Percentiles rank a stretch among this genome's conserved stretches.
Conservation (phyloP, 2,113 vertebrate species). For the Chaetorhynchus papuensis region DNA sequence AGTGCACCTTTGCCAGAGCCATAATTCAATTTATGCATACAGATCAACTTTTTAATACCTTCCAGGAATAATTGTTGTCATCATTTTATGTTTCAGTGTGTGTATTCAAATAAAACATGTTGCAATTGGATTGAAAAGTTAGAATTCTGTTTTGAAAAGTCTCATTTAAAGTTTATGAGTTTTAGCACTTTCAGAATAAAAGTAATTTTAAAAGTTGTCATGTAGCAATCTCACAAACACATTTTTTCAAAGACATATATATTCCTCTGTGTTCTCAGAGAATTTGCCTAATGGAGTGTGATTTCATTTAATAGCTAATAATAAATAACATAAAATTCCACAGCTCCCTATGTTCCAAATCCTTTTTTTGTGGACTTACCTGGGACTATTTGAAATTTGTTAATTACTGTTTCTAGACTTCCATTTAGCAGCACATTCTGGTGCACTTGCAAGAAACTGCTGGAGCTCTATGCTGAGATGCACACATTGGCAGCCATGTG, state of each 20-base stretch:
- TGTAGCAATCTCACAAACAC: background rate
- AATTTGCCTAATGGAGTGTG: background rate
- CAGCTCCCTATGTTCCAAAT: background rate
- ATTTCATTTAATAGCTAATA: background rate
- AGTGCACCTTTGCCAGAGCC: conserved; percentile 2
- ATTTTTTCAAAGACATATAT: background rate
- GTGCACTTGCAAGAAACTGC: background rate
- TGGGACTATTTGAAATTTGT: background rate
- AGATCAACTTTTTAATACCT: conserved; percentile 33
- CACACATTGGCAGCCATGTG: background rate
- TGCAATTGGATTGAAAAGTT: background rate
- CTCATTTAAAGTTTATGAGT: background rate
- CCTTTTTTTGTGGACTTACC: background rate
- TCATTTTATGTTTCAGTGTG: background rate
- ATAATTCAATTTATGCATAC: conserved; percentile 10
- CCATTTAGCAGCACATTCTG: background rate
- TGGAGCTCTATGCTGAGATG: background rate
- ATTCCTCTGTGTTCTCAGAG: background rate
- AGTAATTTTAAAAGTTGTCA: background rate
- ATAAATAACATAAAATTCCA: background rate
- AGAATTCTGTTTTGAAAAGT: background rate
- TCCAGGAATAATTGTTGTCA: conserved; percentile 45
- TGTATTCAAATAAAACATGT: background rate
- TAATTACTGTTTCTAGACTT: background rate
- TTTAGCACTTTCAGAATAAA: conserved; percentile 20